Evolutionary conservation across 2,797 vertebrate genomes (phyloP), one percentile per base, ranked within the genome.

Genomic region (Darevskia mixta): DNA sequence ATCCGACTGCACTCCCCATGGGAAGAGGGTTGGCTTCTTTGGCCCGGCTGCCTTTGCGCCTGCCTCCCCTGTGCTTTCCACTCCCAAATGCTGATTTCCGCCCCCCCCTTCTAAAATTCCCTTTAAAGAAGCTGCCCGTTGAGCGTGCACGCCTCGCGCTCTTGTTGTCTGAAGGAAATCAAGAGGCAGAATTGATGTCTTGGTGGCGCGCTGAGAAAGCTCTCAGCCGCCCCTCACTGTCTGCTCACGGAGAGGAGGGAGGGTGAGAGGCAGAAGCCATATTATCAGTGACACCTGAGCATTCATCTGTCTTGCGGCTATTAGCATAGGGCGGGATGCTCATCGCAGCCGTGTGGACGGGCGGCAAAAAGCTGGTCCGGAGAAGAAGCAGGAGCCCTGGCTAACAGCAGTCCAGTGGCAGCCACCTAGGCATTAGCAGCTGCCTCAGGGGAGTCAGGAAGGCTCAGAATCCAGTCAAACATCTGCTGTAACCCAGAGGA

Each of bases 21-120:
- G 87, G 75, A 91, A 71, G 20, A 8, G 75, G 8, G 41, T 43
- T 79, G 9, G 64, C 4, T 27, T 84, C 6, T 90, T 75, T 84
- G 80, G 38, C 0, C 0, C 43, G 29, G 23, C 2, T n/a, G 75
- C 1, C 25, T 76, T 67, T 75, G 71, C 23, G 61, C 80, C 43
- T 29, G 23, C 13, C 18, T 58, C 55, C 38, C 84, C n/a, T 88
- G 78, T 69, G 72, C 29, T 43, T 79, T 18, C 2, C 23, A 18
- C 3, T 8, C 15, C 79, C 61, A 76, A 8, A 43, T 8, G 8
- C 27, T 18, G 4, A 1, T 32, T 55, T 15, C 11, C 49, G 13
- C 18, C 38, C 67, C 23, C 35, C 82, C 61, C 58, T 64, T 79
- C 29, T 9, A 67, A 32, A 32, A 17, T 27, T 41, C 18, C 29